Conservation (phyloP, 1,140 invertebrate genomes). For the Pentalonia nigronervosa region DNA sequence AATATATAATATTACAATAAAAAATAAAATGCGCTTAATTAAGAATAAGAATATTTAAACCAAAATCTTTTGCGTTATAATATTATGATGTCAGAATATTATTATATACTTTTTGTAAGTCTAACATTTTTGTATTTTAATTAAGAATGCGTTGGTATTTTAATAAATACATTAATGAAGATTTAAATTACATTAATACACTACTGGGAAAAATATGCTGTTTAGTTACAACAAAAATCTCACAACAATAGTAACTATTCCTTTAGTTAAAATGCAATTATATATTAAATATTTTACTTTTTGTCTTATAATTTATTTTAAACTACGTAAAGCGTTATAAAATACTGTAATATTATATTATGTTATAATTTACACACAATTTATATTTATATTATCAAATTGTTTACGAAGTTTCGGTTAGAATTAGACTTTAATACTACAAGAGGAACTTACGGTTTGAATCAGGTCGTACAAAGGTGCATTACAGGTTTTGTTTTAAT, state of each 20-base stretch:
- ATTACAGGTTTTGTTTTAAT: neutral
- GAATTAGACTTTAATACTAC: neutral
- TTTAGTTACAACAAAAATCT: neutral
- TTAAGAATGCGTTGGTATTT: neutral
- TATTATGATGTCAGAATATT: neutral
- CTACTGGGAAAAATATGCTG: neutral
- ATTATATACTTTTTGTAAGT: neutral
- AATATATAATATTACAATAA: neutral
- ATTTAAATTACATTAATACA: neutral
- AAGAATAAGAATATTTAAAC: neutral
- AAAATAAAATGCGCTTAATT: neutral
- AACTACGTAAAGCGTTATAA: neutral
- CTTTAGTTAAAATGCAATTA: neutral
- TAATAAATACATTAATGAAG: neutral
- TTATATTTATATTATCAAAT: neutral
- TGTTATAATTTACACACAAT: neutral
- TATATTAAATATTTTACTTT: neutral
- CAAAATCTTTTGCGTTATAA: neutral
- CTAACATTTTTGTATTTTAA: neutral
- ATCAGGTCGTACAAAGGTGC: neutral
- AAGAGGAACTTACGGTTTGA: neutral
- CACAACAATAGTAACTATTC: neutral
- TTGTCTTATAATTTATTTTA: neutral
- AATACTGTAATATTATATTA: neutral
- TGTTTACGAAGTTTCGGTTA: neutral